Evolutionary conservation across 2,113 vertebrate species (phyloP).

Genomic region (Carassius auratus): DNA sequence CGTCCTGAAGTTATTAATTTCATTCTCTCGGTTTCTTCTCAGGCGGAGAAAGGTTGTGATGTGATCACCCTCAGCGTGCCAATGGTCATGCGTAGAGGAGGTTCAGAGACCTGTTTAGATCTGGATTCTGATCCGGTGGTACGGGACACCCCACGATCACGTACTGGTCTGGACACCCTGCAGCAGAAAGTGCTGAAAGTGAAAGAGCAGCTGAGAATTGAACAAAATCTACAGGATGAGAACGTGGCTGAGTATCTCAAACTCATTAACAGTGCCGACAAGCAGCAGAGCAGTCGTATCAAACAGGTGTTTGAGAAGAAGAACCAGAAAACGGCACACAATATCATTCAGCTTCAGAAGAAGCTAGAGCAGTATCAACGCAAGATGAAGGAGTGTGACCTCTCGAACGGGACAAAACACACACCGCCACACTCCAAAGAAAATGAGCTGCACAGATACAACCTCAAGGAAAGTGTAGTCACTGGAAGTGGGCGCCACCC

Average conservation of each 20-base stretch:
- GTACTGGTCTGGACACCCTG: constrained; percentile 77
- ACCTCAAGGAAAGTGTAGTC: too few species aligned
- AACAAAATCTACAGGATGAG: constrained; percentile 89
- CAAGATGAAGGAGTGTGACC: too few species aligned
- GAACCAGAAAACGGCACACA: too few species aligned
- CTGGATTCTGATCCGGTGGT: constrained; percentile 82
- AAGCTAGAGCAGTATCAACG: too few species aligned
- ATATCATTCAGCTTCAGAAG: too few species aligned
- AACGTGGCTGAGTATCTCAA: constrained; percentile 66
- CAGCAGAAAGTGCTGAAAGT: constrained; percentile 96
- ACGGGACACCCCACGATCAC: constrained; percentile 68
- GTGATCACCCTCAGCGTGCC: constrained; percentile 87
- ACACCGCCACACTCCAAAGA: too few species aligned
- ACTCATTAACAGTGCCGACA: too few species aligned
- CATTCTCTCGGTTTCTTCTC: constrained; percentile 3
- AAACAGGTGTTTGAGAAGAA: too few species aligned
- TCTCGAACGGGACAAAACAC: too few species aligned
- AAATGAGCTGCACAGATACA: too few species aligned
- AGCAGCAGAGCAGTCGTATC: too few species aligned
- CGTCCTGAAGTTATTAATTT: not conserved
- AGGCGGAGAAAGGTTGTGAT: constrained; percentile 86
- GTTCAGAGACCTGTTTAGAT: constrained; percentile 94
- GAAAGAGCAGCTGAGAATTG: constrained; percentile 95
- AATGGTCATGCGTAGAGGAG: constrained; percentile 86
- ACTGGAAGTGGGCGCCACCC: too few species aligned